Percentiles rank a stretch among this genome's conserved stretches.
Conservation (phyloP, 2,113 vertebrate species). For the Numida meleagris region DNA sequence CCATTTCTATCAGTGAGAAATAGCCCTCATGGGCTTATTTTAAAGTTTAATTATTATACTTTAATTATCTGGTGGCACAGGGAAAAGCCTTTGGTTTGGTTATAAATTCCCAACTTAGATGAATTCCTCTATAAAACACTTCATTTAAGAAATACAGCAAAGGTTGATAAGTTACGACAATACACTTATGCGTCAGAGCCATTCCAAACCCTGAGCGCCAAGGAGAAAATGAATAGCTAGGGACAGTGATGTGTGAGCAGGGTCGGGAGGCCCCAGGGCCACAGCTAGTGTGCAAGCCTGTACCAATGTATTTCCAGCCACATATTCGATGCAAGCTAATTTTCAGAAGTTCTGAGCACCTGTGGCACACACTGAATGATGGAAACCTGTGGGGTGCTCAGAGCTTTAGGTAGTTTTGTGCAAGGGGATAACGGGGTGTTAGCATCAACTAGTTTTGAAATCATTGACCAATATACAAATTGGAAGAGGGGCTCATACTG, state of each 20-base stretch:
- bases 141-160: not conserved
- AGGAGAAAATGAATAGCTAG: not conserved
- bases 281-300: not conserved
- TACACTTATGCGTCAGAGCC: not conserved
- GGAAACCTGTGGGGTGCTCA: not conserved
- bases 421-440: not conserved
- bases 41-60: constrained; percentile 25
- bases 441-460: not conserved
- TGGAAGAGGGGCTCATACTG: not conserved
- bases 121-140: constrained; percentile 7
- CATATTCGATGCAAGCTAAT: not conserved
- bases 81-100: constrained; percentile 2
- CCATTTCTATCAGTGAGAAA: constrained; percentile 2
- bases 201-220: not conserved
- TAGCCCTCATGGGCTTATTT: not conserved
- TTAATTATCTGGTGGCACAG: not conserved
- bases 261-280: not conserved
- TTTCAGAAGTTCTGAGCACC: not conserved
- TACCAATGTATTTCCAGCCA: not conserved
- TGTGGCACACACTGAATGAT: not conserved
- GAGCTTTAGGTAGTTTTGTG: not conserved
- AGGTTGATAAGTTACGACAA: not conserved
- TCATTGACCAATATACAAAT: not conserved
- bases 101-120: not conserved
- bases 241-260: accelerated